Evolutionary conservation across 2,888 invertebrate species (phyloP), one percentile per base, ranked within the genome.

Genomic region (Napeogenes sylphis): DNA sequence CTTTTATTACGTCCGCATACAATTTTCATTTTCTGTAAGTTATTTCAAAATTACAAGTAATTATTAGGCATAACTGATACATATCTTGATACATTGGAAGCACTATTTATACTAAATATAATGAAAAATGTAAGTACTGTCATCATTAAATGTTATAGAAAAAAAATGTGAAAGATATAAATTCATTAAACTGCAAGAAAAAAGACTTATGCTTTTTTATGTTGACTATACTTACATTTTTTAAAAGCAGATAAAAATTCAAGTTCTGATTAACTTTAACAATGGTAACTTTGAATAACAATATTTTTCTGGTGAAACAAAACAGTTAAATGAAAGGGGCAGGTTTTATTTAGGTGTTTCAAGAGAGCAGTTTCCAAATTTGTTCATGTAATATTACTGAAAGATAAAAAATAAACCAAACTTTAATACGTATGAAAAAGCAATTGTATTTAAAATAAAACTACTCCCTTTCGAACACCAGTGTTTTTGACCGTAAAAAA

Each of bases 261-360:
- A 54, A 59, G 45, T 47, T 61, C 59, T 42, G 8, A 54, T 56
- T 45, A 64, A 66, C 55, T 61, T 66, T 57, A 64, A 67, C 65
- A 67, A 60, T 67, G 67, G 67, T 67, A 67, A 67, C 67, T 67
- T 51, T 33, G 46, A 42, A 53, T 55, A 32, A 56, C 42, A 60
- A 54, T 33, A 21, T 45, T 59, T 57, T 55, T 45, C 21, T 53
- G 21, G 10, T 33, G 55, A 54, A 30, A 55, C 14, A 45, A 35
- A 33, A 5, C 45, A 47, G 47, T 42, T 61, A 70, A 42, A 42
- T 42, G 65, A 68, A 12, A 42, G 32, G 13, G 42, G 6, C 32
- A 56, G 35, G 4, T 45, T 45, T 3, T 35, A 53, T 13, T 56
- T 66, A 60, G 69, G 45, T 46, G 51, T 51, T 51, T 51, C 8